Evolutionary conservation across 2,113 vertebrate genomes (phyloP).

Genomic region (Danionella cerebrum): DNA sequence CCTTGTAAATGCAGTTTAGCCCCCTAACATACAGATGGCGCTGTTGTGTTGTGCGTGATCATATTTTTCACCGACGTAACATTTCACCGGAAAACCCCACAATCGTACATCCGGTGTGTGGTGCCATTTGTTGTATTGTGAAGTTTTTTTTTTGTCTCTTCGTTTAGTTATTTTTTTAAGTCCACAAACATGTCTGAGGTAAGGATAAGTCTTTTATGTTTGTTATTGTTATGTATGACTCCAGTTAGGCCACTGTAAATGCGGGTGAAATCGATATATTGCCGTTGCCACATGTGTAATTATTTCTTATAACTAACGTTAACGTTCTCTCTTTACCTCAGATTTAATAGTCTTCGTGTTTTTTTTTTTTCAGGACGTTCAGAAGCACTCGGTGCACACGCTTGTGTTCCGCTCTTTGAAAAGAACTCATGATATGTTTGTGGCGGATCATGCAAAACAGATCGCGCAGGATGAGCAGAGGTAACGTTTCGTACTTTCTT

Average conservation of each 20-base stretch:
- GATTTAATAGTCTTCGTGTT: too few species aligned
- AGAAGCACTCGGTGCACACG: constrained; percentile 96
- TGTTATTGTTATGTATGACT: too few species aligned
- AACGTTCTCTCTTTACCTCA: too few species aligned
- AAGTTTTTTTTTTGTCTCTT: not conserved
- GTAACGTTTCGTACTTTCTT: constrained; percentile 48
- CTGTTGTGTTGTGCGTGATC: too few species aligned
- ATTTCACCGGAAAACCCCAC: not conserved
- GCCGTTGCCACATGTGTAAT: not conserved
- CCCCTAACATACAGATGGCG: too few species aligned
- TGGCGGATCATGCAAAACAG: constrained; percentile 88
- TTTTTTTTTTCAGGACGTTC: constrained; percentile 75
- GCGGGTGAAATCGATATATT: too few species aligned
- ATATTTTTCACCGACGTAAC: not conserved
- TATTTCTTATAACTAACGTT: not conserved
- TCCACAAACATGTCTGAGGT: constrained; percentile 1
- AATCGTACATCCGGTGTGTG: not conserved
- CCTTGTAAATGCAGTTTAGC: too few species aligned
- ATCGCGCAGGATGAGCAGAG: constrained; percentile 80
- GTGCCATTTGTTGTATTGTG: not conserved
- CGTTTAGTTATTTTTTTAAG: not conserved
- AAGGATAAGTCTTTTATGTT: not conserved
- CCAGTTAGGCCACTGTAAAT: too few species aligned
- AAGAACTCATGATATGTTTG: constrained; percentile 97
- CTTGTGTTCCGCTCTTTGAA: constrained; percentile 97